These are phyloP conservation scores for Coracopsis vasa DNA, from an alignment of 2,113 vertebrate species.

Conservation along the genomic window DNA sequence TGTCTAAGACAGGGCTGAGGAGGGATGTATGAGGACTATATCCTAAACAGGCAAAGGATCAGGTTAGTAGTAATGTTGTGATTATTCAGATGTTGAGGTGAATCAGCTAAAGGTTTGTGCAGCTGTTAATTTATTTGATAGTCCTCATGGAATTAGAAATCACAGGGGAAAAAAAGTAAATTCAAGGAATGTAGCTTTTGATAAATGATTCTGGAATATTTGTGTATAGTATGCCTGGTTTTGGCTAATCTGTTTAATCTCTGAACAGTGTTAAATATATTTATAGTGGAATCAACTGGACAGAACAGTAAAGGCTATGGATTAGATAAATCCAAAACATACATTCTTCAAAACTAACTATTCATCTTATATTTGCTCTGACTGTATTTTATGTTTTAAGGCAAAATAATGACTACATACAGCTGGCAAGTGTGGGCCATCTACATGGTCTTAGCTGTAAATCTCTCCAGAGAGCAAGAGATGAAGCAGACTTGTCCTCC, in stretches of 20 bases:
- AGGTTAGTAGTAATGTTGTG: neutral
- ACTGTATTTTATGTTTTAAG: neutral
- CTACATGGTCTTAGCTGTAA: neutral
- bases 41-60: neutral
- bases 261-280: neutral
- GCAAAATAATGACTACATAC: conserved; percentile 26
- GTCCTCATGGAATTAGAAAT: neutral
- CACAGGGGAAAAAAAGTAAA: neutral
- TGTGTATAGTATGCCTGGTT: neutral
- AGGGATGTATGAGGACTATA: neutral
- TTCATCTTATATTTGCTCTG: neutral
- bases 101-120: neutral
- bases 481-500: neutral
- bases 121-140: neutral
- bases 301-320: neutral
- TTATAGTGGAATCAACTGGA: neutral
- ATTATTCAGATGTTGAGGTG: neutral
- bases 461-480: neutral
- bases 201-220: neutral
- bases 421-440: neutral
- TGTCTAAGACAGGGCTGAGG: neutral
- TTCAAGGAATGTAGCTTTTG: neutral
- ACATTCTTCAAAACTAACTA: neutral
- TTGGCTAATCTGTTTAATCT: neutral
- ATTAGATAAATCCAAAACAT: neutral